These are phyloP conservation scores for Oxyura jamaicensis DNA, from an alignment of 2,113 vertebrate species.

Conservation along the genomic window DNA sequence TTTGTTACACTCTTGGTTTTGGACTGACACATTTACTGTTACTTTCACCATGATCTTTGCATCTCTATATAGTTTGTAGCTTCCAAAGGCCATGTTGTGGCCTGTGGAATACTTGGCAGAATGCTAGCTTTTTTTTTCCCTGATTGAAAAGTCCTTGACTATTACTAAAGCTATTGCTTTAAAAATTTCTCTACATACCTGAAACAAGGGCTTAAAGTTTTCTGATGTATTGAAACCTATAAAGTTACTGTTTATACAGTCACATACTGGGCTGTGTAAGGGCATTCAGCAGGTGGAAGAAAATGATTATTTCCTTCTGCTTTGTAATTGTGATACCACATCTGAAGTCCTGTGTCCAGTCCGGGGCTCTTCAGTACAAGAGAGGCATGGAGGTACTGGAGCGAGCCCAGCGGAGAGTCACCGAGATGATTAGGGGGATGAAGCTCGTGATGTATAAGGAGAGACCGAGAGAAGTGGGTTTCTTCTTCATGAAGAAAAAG, in stretches of 20 bases:
- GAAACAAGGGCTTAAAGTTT: not conserved
- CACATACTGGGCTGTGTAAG: not conserved
- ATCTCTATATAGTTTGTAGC: not conserved
- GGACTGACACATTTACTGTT: not conserved
- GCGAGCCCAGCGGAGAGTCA: not conserved
- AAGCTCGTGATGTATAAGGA: not conserved
- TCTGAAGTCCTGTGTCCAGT: too few species aligned
- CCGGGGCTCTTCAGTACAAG: not conserved
- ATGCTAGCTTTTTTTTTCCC: not conserved
- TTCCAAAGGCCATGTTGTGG: not conserved
- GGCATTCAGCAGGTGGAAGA: not conserved
- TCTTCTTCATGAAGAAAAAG: not conserved
- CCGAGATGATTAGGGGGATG: not conserved
- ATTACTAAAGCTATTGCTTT: not conserved
- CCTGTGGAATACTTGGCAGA: not conserved
- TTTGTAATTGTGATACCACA: not conserved
- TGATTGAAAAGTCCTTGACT: not conserved
- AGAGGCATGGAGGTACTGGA: accelerated
- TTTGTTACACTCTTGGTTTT: not conserved
- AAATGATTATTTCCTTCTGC: not conserved
- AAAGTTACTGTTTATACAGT: not conserved
- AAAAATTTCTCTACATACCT: not conserved
- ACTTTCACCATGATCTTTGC: not conserved
- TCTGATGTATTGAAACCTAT: not conserved
- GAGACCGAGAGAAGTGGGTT: not conserved